phyloP scores from a whole-genome alignment of 2,797 vertebrate species.

The Rhincodon typus region DNA sequence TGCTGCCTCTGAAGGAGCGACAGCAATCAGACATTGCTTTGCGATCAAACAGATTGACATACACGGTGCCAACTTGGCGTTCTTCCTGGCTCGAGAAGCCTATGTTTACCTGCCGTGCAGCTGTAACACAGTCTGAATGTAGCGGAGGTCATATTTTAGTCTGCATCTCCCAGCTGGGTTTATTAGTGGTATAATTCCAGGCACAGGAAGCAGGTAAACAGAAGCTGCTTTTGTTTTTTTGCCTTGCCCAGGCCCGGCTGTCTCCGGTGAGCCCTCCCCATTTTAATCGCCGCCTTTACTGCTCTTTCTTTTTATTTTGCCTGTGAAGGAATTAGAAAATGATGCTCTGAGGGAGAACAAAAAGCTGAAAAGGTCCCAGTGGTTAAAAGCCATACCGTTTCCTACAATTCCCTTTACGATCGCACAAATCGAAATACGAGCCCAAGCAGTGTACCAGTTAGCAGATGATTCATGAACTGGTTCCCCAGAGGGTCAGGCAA shows the following conservation, averaged over 20 bases:
- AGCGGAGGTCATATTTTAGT: not conserved
- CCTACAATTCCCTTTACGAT: slow-evolving; percentile 22
- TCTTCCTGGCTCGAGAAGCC: not conserved
- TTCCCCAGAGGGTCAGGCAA: slow-evolving; percentile 17
- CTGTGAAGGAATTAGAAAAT: not conserved
- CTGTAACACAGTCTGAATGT: not conserved
- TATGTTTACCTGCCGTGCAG: not conserved
- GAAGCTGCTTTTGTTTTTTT: not conserved
- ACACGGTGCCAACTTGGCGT: not conserved
- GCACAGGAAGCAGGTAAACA: slow-evolving; percentile 24
- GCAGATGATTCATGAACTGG: not conserved
- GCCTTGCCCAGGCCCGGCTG: not conserved
- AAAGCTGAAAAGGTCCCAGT: slow-evolving; percentile 5
- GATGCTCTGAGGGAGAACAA: slow-evolving; percentile 12
- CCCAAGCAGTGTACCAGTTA: not conserved
- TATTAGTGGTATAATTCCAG: slow-evolving; percentile 1
- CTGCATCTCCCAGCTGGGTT: not conserved
- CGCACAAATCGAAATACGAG: slow-evolving; percentile 19
- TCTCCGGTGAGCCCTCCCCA: not conserved
- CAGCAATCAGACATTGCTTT: not conserved
- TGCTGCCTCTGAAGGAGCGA: not conserved
- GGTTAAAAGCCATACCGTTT: slow-evolving; percentile 8
- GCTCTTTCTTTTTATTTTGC: not conserved
- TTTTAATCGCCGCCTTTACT: not conserved
- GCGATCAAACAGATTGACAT: not conserved